Base-by-base conservation (phyloP, 1,140 invertebrate genomes). In the Drosophila equinoxialis region DNA sequence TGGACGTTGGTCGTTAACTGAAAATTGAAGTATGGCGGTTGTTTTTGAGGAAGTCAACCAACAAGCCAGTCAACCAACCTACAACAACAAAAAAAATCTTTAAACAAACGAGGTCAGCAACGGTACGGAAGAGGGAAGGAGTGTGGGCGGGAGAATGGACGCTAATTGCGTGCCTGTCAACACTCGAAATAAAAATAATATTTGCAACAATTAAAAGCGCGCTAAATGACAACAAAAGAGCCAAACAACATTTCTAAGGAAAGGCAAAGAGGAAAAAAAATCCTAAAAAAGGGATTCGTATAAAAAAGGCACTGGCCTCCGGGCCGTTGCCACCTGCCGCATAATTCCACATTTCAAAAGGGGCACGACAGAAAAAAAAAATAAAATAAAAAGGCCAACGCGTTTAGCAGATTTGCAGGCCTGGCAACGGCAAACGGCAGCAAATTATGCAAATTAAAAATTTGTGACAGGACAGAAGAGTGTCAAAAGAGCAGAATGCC, bases 141-240 rank as follows among this genome's bases (percentile, higher is more conserved):
- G 6, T n/a, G 17, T 37, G 37, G 14, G 17, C 20, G 23, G 14
- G 20, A 11, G 14, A 54, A 37, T 37, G 48, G 65, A 57, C 73
- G 68, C 74, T 84, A 81, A 84, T 89, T 81, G 84, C 69, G 71
- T 70, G 85, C 70, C 71, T 81, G 84, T 75, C 80, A 81, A 81
- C 77, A 82, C 83, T 77, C 41, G 66, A 80, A 77, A 74, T 79
- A 71, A 68, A 71, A 87, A 87, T 86, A 86, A 87, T 83, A 87
- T 87, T 87, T 87, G 70, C 79, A 82, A 79, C 83, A 87, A 87
- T 86, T 86, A 86, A 81, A 85, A 78, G 60, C 55, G 51, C 75
- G 72, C 37, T 66, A 41, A 26, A 51, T 48, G 51, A 51, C 62
- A 76, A 71, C 74, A 81, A 77, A 72, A 60, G 74, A 41, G 65